Conservation (phyloP, 2,888 invertebrate species). For the Pinctada fucata region DNA sequence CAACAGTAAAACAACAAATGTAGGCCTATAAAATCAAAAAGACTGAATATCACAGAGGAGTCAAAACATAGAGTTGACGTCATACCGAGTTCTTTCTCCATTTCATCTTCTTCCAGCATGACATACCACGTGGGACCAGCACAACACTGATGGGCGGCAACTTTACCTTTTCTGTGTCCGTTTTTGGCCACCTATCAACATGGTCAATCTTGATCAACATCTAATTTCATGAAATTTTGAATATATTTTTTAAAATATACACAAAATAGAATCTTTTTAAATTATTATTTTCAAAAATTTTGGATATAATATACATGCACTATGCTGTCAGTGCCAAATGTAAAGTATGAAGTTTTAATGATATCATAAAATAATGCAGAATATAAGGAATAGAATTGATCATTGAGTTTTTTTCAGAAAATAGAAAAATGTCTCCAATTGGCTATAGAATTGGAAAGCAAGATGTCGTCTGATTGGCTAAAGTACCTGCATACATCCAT, state of each 20-base stretch:
- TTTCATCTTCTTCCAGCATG: constrained; percentile 71
- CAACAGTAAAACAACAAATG: no score
- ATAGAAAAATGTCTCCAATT: no score
- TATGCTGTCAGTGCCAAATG: no score
- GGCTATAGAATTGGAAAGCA: no score
- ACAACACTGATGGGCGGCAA: constrained; percentile 73
- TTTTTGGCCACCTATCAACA: constrained; percentile 61
- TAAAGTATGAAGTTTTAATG: no score
- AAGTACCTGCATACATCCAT: constrained; percentile 72
- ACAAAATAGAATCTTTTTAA: neutral
- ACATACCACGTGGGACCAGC: constrained; percentile 73
- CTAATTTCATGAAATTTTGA: neutral
- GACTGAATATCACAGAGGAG: no score
- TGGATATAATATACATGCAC: no score
- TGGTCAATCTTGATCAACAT: neutral
- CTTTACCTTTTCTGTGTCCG: constrained; percentile 67
- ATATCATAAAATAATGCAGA: no score
- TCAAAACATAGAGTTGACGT: neutral
- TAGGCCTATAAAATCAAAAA: no score
- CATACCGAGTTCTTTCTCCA: constrained; percentile 66
- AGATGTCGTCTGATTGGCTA: neutral
- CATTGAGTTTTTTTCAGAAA: no score
- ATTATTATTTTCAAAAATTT: no score
- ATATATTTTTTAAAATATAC: neutral
- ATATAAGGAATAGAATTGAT: no score